Base-by-base conservation (phyloP, 1,140 invertebrate species). In the Temnothorax longispinosus region DNA sequence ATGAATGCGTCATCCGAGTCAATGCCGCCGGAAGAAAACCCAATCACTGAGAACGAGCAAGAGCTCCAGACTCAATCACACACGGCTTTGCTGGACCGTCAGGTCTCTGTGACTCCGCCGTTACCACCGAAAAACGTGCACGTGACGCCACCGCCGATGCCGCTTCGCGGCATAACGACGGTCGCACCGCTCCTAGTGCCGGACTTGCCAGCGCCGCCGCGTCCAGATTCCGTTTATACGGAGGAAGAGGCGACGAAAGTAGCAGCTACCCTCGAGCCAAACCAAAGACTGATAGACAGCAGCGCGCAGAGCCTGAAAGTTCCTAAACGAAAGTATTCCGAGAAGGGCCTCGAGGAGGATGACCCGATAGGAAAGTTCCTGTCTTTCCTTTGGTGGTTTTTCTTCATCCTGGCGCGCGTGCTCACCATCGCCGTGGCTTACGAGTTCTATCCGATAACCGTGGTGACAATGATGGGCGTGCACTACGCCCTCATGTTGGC, bases 331-430 rank as follows among this genome's bases (percentile, higher is more conserved):
- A 93, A 86, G 56, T 89, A 93, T 77, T 92, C 93, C 11, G 77
- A 92, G 0, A 95, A 97, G 65, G 97, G 97, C 7, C 95, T 97
- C 0, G 96, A 97, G 87, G 96, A 97, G 89, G 97, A 97, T 89
- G 97, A 98, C 90, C 95, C 96, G 3, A 95, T 97, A 0, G 97
- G 97, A 11, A 96, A 96, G 85, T 94, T 97, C 8, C 93, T 97
- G 11, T 95, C 97, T 13, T 97, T 97, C 90, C 93, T 97, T 15
- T 97, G 97, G 91, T 98, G 97, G 97, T 97, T 97, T 64, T 94
- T 96, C 27, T 98, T 97, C 89, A 96, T 98, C 41, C 90, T 96
- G 5, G 96, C 96, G 18, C 95, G 97, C 52, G 95, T 97, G 93
- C 94, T 97, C 15, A 96, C 97, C n/a, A 96, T 97, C 50, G 96